Base-by-base conservation (phyloP, 2,797 vertebrate genomes). In the Cheirogaleus major region DNA sequence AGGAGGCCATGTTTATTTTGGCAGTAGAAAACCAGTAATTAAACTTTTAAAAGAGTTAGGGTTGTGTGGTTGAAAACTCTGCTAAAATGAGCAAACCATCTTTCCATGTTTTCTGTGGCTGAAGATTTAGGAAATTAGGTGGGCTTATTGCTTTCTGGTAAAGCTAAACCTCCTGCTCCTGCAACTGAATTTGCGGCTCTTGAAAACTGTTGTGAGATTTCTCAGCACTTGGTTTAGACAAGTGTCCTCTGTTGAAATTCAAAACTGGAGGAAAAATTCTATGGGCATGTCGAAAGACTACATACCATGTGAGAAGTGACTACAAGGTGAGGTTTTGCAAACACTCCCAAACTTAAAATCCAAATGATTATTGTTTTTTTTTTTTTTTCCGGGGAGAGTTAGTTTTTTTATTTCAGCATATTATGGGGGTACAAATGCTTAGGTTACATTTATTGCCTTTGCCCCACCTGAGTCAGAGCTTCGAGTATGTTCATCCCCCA, bases 41-140 rank as follows among this genome's bases (percentile, higher is more conserved):
- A 89, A 91, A 93, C 89, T 97, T 97, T 97, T 70, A 95, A 96
- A 97, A 97, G 91, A 93, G 69, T 91, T 95, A 84, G 86, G 67
- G 43, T 89, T 97, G 86, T 94, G 91, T 79, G 95, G 96, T 95
- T 95, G 96, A 97, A 93, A 96, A 96, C 32, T 72, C 87, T 96
- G 84, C 95, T 98, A 93, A 96, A 98, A 98, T 0, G 95, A 95
- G 95, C 61, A 97, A 95, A 96, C 80, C 82, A 81, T 96, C 92
- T 98, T 96, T 96, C 93, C 95, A 93, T 96, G 97, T 96, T 97
- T 89, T 96, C 81, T 95, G 96, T 95, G 96, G 89, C 95, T 95
- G 45, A 90, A 95, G 93, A 87, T 57, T 91, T 95, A 82, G 83
- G 95, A 90, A 97, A 97, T 96, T 79, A 79, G 93, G 73, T 83